phyloP scores from a whole-genome alignment of 1,140 invertebrate species.

The Ostrea denselamellosa region DNA sequence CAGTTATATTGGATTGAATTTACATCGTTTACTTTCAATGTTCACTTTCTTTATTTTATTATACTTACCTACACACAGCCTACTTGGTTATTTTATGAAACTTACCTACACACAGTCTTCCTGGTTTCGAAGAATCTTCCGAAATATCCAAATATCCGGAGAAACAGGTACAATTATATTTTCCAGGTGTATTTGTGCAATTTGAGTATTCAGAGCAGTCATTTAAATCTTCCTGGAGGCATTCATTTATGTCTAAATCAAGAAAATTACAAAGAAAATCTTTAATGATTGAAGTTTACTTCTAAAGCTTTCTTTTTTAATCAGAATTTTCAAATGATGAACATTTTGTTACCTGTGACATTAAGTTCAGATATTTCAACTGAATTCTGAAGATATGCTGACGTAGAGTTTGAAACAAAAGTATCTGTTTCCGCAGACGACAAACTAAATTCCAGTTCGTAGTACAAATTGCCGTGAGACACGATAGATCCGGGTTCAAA shows the following conservation, averaged over 20 bases:
- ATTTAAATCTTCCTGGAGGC: conserved; percentile 42
- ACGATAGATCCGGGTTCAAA: conserved; percentile 49
- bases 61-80: conserved; percentile 57
- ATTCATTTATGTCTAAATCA: conserved; percentile 60
- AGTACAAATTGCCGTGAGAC: conserved; percentile 42
- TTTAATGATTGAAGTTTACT: no score
- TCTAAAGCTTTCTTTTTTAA: not conserved
- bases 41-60: conserved; percentile 38
- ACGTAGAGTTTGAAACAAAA: not conserved
- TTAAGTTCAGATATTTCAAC: conserved; percentile 19
- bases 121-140: conserved; percentile 34
- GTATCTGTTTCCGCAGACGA: not conserved
- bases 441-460: conserved; percentile 23
- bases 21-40: not conserved
- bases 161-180: conserved; percentile 60
- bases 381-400: conserved; percentile 16
- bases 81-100: conserved; percentile 49
- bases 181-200: conserved; percentile 59
- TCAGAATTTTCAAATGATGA: not conserved
- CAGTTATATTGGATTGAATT: no score
- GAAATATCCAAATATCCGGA: conserved; percentile 58
- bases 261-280: not conserved
- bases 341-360: not conserved
- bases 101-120: conserved; percentile 59
- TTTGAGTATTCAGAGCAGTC: conserved; percentile 56